phyloP scores from a whole-genome alignment of 2,113 vertebrate genomes.

The Petrocephalus zakoni region DNA sequence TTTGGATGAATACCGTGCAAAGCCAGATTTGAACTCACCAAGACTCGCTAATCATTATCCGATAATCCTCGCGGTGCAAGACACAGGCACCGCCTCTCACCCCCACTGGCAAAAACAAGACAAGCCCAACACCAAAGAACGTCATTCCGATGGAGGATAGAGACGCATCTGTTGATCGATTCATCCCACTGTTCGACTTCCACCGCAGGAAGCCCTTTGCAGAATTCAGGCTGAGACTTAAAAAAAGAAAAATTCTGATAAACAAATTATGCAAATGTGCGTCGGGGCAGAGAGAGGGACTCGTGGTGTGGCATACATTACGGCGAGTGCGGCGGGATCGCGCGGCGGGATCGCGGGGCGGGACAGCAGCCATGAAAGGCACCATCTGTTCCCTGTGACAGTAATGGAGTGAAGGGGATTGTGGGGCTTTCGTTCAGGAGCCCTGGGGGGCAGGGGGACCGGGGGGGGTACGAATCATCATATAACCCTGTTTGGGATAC shows the following conservation, averaged over 20 bases:
- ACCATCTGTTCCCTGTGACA: conserved; percentile 73
- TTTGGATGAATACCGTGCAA: neutral
- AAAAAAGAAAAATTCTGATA: conserved; percentile 49
- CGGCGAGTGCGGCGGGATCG: conserved; percentile 39
- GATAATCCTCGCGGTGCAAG: conserved; percentile 33
- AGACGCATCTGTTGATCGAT: conserved; percentile 55
- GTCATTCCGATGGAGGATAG: conserved; percentile 47
- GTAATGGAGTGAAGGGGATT: conserved; percentile 71
- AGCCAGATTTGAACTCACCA: neutral
- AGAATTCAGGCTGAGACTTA: conserved; percentile 43
- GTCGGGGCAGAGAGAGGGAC: conserved; percentile 45
- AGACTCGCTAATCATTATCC: neutral
- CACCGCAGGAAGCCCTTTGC: conserved; percentile 59
- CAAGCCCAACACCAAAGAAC: conserved; percentile 44
- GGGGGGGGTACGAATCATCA: neutral
- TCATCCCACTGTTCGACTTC: conserved; percentile 56
- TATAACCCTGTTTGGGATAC: conserved; percentile 17
- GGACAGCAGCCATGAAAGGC: conserved; percentile 61
- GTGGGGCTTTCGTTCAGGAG: conserved; percentile 41
- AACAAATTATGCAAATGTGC: conserved; percentile 52
- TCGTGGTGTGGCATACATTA: conserved; percentile 60
- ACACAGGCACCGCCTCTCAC: conserved; percentile 33
- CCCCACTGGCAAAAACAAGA: conserved; percentile 33
- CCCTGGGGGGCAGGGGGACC: neutral
- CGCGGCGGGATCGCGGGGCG: conserved; percentile 36